Conservation (phyloP, 2,888 invertebrate genomes). For the Nymphalis urticae region DNA sequence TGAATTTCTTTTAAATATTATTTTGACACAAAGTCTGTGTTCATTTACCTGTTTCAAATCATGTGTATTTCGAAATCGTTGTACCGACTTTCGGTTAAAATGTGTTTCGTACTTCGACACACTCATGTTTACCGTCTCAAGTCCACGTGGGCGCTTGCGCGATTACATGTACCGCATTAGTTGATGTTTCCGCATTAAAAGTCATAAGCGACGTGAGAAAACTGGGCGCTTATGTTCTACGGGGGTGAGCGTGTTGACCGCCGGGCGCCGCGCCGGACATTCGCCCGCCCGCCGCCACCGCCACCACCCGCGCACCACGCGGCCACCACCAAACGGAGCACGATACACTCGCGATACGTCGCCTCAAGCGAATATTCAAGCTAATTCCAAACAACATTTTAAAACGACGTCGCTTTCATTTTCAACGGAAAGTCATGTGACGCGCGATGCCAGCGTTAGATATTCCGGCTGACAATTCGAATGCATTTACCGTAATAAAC, state of each 20-base stretch:
- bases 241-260: slow-evolving; percentile 32
- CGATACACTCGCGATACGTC: slow-evolving; percentile 24
- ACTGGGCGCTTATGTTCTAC: slow-evolving; percentile 24
- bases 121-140: slow-evolving; percentile 36
- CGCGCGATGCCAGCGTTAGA: slow-evolving; percentile 59
- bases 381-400: neutral
- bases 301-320: slow-evolving; percentile 29
- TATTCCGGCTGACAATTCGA: slow-evolving; percentile 48
- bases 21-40: neutral
- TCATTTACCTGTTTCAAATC: neutral
- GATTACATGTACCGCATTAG: slow-evolving; percentile 48
- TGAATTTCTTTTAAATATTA: too few species aligned
- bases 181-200: slow-evolving; percentile 23
- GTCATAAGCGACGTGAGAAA: slow-evolving; percentile 38
- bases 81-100: neutral
- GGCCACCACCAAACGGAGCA: slow-evolving; percentile 27
- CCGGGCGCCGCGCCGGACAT: slow-evolving; percentile 45
- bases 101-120: slow-evolving; percentile 16
- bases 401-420: slow-evolving; percentile 15
- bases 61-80: neutral
- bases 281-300: slow-evolving; percentile 36
- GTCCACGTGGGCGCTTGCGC: slow-evolving; percentile 59
- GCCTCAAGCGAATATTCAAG: slow-evolving; percentile 15
- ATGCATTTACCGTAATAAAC: slow-evolving; percentile 62
- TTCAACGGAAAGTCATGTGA: slow-evolving; percentile 38